Base-by-base conservation (phyloP, 2,888 invertebrate species). In the Plemyria rubiginata region DNA sequence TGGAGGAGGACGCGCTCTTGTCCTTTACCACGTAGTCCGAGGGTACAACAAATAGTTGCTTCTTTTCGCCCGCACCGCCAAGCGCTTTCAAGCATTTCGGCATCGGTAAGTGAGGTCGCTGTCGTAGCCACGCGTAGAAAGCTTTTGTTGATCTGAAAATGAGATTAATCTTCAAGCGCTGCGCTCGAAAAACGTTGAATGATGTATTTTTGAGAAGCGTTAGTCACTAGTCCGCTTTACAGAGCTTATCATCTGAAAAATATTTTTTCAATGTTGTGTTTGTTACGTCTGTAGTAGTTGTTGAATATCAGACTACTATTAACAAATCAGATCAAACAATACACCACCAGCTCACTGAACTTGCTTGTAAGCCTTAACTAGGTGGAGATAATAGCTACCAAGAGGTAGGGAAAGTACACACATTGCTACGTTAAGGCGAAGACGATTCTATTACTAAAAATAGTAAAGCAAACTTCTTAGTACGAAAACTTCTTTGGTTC, bases 111-210 rank as follows among this genome's bases (percentile, higher is more conserved):
- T 82, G 68, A 0, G 89, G 88, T 12, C 82, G 83, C 54, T 78
- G 71, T 41, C 75, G 67, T 28, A 92, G 73, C 87, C 88, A 92
- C 5, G 76, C 67, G 41, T 86, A 81, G 83, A 92, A 92, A 0
- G 84, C 82, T 63, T 92, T 92, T 5, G 91, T 92, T 7, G 92
- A 90, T 54, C 92, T 92, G 77, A 11, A 57, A 74, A 67, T 52
- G 43, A 11, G 28, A 28, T 43, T 13, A 43, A 13, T 0, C 1
- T 2, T 40, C n/a, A n/a, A 22, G 22, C 22, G 22, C 22, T 22
- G 22, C 22, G 22, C 22, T 22, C 22, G 22, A 22, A 22, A 22
- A 22, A 22, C 22, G 22, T 22, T 22, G 22, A 22, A 22, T 22
- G 22, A 3, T 22, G 22, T 22, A 22, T 22, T 22, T 2, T 22